These are phyloP conservation scores for Siphlonurus alternatus DNA, from an alignment of 2,888 invertebrate species.

Conservation along the genomic window DNA sequence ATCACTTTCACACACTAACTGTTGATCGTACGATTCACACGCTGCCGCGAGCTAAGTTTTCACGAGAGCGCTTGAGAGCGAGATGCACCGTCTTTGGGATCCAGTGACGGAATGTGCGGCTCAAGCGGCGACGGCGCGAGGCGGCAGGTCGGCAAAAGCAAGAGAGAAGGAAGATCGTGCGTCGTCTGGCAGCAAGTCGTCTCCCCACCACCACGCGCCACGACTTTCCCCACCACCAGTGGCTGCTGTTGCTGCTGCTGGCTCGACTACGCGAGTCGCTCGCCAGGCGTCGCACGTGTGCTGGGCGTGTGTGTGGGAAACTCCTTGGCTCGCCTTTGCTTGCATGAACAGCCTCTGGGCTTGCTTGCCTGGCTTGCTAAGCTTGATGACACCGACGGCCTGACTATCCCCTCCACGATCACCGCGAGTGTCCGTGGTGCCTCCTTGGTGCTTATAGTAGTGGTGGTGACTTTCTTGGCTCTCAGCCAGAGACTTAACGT, in stretches of 20 bases:
- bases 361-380: no score
- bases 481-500: neutral
- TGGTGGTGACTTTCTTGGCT: neutral
- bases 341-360: no score
- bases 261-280: neutral
- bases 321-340: no score
- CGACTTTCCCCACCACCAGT: neutral
- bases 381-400: neutral
- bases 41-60: no score
- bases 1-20: neutral
- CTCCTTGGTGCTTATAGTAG: no score
- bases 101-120: neutral
- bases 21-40: no score
- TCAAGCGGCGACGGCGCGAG: neutral
- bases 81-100: neutral
- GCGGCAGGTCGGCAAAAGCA: neutral
- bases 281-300: conserved; percentile 2
- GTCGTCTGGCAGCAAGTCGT: conserved; percentile 3
- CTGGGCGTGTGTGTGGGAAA: neutral
- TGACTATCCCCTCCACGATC: no score
- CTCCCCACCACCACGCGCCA: neutral
- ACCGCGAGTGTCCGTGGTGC: no score
- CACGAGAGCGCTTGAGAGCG: neutral
- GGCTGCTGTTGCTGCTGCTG: no score
- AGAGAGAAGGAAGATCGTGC: neutral